Conservation (phyloP, 2,797 vertebrate species). For the Triplophysa bombifrons region DNA sequence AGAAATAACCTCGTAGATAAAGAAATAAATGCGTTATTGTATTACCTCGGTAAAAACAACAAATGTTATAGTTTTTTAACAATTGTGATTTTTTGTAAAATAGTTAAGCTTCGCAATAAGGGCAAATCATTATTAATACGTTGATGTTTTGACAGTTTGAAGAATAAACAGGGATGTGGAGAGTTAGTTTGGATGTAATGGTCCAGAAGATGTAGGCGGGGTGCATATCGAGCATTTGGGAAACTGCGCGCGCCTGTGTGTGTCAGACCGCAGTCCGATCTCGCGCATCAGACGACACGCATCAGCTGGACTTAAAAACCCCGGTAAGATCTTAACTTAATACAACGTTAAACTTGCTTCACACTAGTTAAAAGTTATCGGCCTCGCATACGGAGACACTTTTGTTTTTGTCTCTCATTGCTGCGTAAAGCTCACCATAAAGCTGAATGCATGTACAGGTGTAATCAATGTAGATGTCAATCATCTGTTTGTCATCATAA, state of each 20-base stretch:
- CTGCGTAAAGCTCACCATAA: not conserved
- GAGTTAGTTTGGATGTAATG: not conserved
- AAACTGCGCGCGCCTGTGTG: not conserved
- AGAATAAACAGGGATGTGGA: not conserved
- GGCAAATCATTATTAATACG: too few species aligned
- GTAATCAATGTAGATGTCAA: not conserved
- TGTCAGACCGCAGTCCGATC: not conserved
- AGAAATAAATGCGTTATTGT: too few species aligned
- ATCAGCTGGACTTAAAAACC: slow-evolving; percentile 8
- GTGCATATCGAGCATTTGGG: not conserved
- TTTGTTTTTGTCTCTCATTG: not conserved
- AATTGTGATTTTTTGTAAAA: too few species aligned
- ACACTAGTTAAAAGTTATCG: not conserved
- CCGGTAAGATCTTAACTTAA: slow-evolving; percentile 18
- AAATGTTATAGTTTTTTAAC: too few species aligned
- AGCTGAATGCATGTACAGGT: not conserved
- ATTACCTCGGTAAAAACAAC: too few species aligned
- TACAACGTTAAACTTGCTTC: not conserved
- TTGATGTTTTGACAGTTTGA: too few species aligned
- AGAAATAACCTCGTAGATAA: too few species aligned
- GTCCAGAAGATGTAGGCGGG: not conserved
- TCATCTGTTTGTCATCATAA: not conserved
- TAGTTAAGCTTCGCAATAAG: too few species aligned
- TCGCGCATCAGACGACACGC: not conserved
- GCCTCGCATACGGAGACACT: not conserved